phyloP scores from a whole-genome alignment of 2,113 vertebrate genomes.

The Lophochroa leadbeateri region DNA sequence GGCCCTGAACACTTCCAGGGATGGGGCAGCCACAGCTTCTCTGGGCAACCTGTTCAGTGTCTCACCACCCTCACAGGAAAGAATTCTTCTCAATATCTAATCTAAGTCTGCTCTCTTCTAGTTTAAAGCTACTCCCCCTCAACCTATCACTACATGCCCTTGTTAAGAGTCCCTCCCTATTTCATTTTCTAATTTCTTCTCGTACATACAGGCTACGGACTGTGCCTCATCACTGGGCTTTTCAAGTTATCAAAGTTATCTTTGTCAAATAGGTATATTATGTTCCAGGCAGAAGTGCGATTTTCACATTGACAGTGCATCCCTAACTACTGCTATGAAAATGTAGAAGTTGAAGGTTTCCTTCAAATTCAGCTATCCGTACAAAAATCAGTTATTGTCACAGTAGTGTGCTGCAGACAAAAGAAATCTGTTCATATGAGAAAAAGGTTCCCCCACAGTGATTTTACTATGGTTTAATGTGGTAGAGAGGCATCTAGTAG shows the following conservation, averaged over 20 bases:
- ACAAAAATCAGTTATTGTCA: not conserved
- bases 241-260: not conserved
- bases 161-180: not conserved
- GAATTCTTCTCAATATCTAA: not conserved
- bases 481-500: not conserved
- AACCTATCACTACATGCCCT: not conserved
- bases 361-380: not conserved
- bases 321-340: not conserved
- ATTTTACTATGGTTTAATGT: not conserved
- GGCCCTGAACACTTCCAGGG: not conserved
- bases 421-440: not conserved
- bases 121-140: not conserved
- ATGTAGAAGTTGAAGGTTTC: not conserved
- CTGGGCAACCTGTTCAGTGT: not conserved
- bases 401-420: not conserved
- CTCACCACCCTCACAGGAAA: not conserved
- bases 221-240: not conserved
- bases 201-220: not conserved
- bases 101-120: not conserved
- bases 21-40: not conserved
- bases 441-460: not conserved
- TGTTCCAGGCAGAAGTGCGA: fast-evolving
- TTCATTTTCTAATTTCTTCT: not conserved
- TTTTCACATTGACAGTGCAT: not conserved
- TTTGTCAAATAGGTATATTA: not conserved